A percentile compares a stretch with the other conserved stretches of the same genome.
Evolutionary conservation across 2,113 vertebrate species (phyloP).

Genomic region (Lasiurus cinereus): DNA sequence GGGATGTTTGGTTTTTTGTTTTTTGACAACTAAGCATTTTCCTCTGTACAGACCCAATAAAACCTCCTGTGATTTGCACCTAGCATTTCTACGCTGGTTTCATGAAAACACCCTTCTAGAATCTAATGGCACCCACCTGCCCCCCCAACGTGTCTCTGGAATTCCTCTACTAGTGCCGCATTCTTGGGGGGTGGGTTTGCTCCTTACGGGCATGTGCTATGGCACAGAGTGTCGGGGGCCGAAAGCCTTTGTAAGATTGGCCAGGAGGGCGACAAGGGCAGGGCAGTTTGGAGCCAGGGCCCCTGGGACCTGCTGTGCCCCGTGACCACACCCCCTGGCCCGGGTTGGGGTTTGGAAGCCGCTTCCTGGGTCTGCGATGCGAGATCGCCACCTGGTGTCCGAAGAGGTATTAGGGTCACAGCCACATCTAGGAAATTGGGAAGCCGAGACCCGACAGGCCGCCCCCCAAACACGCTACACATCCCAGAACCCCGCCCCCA

Average conservation of each 20-base stretch:
- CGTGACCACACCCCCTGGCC: accelerated
- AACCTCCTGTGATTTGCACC: constrained; percentile 60
- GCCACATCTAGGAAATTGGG: no score
- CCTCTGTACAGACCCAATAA: constrained; percentile 81
- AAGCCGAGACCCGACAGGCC: not conserved
- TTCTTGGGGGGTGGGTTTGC: not conserved
- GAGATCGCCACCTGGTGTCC: constrained; percentile 58
- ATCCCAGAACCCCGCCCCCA: not conserved
- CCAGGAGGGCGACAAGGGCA: not conserved
- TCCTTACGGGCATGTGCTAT: not conserved
- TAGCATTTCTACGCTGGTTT: constrained; percentile 16
- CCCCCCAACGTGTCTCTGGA: not conserved
- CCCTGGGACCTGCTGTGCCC: accelerated
- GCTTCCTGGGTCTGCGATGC: not conserved
- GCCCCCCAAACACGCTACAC: no score
- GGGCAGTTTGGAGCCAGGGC: not conserved
- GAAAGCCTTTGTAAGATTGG: no score
- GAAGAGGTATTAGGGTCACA: not conserved
- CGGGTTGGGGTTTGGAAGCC: not conserved
- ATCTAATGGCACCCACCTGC: not conserved
- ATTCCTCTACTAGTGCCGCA: accelerated
- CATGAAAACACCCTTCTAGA: not conserved
- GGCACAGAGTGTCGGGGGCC: not conserved
- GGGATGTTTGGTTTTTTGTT: constrained; percentile 50
- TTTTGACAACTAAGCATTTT: constrained; percentile 72